phyloP scores from a whole-genome alignment of 2,888 invertebrate species.

The Lydus trimaculatus region DNA sequence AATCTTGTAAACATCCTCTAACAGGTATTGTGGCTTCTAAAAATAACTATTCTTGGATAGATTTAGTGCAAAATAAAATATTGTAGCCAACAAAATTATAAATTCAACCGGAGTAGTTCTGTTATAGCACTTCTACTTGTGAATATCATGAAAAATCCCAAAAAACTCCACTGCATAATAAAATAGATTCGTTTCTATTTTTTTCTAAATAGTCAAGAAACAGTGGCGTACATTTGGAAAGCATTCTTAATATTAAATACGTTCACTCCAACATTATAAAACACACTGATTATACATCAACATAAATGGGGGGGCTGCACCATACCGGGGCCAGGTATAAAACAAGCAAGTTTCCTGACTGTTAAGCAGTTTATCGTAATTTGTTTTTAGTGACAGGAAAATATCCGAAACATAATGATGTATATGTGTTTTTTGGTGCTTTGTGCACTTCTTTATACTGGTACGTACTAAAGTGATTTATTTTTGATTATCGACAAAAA shows the following conservation, averaged over 20 bases:
- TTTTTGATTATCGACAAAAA: slow-evolving; percentile 13
- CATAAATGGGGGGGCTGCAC: slow-evolving; percentile 37
- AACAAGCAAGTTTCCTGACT: slow-evolving; percentile 50
- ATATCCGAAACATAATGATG: slow-evolving; percentile 51
- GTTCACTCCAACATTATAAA: slow-evolving; percentile 24
- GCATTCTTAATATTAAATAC: no score
- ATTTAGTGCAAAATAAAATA: neutral
- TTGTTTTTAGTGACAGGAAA: slow-evolving; percentile 43
- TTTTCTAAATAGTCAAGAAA: neutral
- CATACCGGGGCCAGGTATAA: slow-evolving; percentile 50
- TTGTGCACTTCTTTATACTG: slow-evolving; percentile 58
- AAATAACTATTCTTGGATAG: neutral
- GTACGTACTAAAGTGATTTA: slow-evolving; percentile 53
- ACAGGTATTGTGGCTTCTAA: neutral
- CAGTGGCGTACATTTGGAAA: slow-evolving; percentile 34
- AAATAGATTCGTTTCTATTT: neutral
- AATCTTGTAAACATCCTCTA: neutral
- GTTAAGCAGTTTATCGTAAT: slow-evolving; percentile 46
- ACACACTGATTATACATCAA: neutral
- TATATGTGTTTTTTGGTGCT: slow-evolving; percentile 59
- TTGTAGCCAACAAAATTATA: no score
- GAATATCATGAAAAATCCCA: neutral
- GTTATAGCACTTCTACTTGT: neutral
- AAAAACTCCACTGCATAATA: neutral
- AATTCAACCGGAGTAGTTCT: neutral